Evolutionary conservation across 2,113 vertebrate genomes (phyloP), one percentile per base, ranked within the genome.

Genomic region (Leptosomus discolor): DNA sequence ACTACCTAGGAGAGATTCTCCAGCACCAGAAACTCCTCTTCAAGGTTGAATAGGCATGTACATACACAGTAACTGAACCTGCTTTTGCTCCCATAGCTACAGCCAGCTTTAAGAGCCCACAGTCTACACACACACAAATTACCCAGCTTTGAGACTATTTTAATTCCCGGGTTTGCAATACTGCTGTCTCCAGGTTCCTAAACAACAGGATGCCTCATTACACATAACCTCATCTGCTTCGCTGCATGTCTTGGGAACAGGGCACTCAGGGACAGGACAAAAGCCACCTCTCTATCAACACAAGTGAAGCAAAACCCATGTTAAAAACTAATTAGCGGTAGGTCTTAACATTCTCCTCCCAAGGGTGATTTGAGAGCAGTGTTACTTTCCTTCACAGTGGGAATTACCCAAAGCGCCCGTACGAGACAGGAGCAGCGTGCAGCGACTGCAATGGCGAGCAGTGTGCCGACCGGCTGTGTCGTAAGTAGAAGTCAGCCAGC

Each of bases 401-500:
- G 54, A 97, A 97, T 87, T 95, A 34, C 60, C 91, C 80, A 9
- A 1, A 1, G 30, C 56, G 0, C 1, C 97, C 97, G 0, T 98
- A 98, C 67, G 56, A 77, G 85, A 71, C 1, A 0, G 97, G 97
- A 96, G 12, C 0, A 6, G 43, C 77, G 0, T 98, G 97, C 88
- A 97, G 94, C 0, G 30, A 64, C 46, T 97, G 97, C 5, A 18
- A 39, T 0, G 67, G 85, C 4, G 94, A 97, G 3, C 46, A 0
- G 45, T 97, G 97, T 74, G 18, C 2, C 6, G 3, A 2, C 17
- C 12, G 8, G 6, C 23, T 97, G 19, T 97, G 97, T 69, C 64
- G 96, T 97, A 97, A 98, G 97, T 97, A 94, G 53, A 56, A 58
- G 56, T 45, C 19, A 88, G 67, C 11, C 56, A 77, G 32, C 48